phyloP scores from a whole-genome alignment of 1,140 invertebrate genomes.

The Argopecten irradians region DNA sequence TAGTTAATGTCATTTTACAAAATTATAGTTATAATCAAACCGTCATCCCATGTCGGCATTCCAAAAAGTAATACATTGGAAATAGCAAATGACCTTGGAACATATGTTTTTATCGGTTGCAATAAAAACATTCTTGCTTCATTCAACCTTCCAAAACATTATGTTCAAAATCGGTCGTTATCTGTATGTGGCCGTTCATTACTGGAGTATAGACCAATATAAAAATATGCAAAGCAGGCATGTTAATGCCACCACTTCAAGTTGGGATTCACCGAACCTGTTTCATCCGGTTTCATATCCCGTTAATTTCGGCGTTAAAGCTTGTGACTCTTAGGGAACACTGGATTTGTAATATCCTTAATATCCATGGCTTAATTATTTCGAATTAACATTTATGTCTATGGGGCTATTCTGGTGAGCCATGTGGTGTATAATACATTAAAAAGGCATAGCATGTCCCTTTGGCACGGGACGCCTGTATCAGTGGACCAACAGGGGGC shows the following conservation, averaged over 20 bases:
- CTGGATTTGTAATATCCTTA: background rate
- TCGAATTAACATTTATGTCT: background rate
- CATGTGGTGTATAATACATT: background rate
- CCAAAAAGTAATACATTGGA: no score
- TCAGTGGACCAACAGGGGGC: slow-evolving; percentile 12
- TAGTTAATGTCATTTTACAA: no score
- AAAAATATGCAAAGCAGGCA: background rate
- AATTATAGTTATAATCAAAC: no score
- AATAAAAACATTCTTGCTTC: background rate
- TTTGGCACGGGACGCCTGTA: background rate
- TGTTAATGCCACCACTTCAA: background rate
- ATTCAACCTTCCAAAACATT: background rate
- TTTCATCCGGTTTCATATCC: background rate
- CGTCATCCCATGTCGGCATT: no score
- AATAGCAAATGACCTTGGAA: no score
- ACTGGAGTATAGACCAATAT: background rate
- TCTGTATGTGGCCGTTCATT: background rate
- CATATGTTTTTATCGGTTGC: background rate
- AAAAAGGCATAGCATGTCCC: slow-evolving; percentile 15
- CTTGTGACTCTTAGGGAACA: background rate
- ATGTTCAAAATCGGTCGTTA: background rate
- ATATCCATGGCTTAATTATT: background rate
- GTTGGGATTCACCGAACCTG: background rate
- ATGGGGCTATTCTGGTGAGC: background rate
- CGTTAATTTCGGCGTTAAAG: background rate